A percentile compares a stretch with the other conserved stretches of the same genome.
These are phyloP conservation scores for Rhopilema esculentum DNA, from an alignment of 30 jellyfish, hydroid and myxozoan species.

Conservation along the genomic window DNA sequence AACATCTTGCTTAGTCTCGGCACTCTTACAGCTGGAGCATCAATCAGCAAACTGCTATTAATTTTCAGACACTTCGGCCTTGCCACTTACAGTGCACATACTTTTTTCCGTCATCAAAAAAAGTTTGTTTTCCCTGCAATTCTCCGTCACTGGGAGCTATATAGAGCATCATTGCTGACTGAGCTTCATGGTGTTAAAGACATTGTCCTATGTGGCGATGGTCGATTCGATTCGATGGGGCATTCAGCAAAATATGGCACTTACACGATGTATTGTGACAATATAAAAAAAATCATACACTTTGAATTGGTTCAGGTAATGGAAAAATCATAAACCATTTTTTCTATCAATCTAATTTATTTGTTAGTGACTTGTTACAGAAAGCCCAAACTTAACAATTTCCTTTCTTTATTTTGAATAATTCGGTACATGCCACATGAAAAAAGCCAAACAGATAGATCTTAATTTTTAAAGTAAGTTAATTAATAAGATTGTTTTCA, in stretches of 20 bases:
- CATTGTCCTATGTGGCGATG: slow-evolving; percentile 13
- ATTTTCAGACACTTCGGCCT: slow-evolving; percentile 21
- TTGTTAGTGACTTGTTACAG: not conserved
- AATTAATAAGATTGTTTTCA: not conserved
- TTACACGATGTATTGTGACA: slow-evolving; percentile 44
- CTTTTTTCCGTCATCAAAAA: slow-evolving; percentile 17
- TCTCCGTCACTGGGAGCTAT: slow-evolving; percentile 22
- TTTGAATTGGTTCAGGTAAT: slow-evolving; percentile 61
- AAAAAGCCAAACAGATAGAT: not conserved
- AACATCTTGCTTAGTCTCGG: slow-evolving; percentile 13
- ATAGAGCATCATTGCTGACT: slow-evolving; percentile 6
- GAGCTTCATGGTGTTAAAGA: slow-evolving; percentile 4
- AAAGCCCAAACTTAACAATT: not conserved
- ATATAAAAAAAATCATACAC: slow-evolving; percentile 30
- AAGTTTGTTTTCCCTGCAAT: slow-evolving; percentile 26
- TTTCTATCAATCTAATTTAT: not conserved
- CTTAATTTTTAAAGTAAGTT: not conserved
- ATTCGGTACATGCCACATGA: not conserved
- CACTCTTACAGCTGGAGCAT: slow-evolving; percentile 18
- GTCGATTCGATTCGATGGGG: slow-evolving; percentile 63
- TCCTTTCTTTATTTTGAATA: not conserved
- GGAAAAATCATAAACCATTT: not conserved
- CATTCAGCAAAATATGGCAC: slow-evolving; percentile 63
- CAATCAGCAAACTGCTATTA: slow-evolving; percentile 19
- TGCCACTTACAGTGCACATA: slow-evolving; percentile 3